These are phyloP conservation scores for Pasiphila rectangulata DNA, from an alignment of 2,888 invertebrate genomes.

Conservation along the genomic window DNA sequence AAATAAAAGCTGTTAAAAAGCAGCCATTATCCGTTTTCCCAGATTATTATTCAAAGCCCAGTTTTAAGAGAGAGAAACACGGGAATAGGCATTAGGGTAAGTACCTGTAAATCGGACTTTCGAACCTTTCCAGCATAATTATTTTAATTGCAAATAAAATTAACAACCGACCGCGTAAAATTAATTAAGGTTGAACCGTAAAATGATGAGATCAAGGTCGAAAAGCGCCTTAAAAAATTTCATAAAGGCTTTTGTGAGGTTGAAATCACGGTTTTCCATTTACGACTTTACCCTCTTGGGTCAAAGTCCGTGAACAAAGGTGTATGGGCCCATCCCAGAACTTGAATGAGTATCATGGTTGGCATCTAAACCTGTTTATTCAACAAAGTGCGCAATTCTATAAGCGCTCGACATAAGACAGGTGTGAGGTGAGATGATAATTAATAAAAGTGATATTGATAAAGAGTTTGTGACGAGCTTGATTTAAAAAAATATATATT, in stretches of 20 bases:
- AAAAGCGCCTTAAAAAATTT: conserved; percentile 7
- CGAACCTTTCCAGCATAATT: no score
- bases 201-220: conserved; percentile 8
- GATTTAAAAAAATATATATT: not conserved
- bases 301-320: conserved; percentile 35
- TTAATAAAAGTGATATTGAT: no score
- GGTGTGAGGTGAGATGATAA: no score
- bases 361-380: conserved; percentile 59
- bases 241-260: conserved; percentile 3
- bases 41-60: no score
- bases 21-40: no score
- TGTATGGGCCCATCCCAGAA: conserved; percentile 37
- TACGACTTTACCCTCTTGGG: conserved; percentile 16
- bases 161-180: no score
- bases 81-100: no score
- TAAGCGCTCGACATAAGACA: conserved; percentile 13
- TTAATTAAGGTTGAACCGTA: conserved; percentile 4
- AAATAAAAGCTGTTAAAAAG: no score
- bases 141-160: no score
- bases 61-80: no score
- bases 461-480: not conserved
- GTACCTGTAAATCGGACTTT: no score
- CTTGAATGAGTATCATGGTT: conserved; percentile 29
- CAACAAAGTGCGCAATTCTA: conserved; percentile 39
- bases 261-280: conserved; percentile 20